Percentiles rank a stretch among this genome's conserved stretches.
Conservation (phyloP, 1,140 invertebrate genomes). For the Zaprionus vittiger region DNA sequence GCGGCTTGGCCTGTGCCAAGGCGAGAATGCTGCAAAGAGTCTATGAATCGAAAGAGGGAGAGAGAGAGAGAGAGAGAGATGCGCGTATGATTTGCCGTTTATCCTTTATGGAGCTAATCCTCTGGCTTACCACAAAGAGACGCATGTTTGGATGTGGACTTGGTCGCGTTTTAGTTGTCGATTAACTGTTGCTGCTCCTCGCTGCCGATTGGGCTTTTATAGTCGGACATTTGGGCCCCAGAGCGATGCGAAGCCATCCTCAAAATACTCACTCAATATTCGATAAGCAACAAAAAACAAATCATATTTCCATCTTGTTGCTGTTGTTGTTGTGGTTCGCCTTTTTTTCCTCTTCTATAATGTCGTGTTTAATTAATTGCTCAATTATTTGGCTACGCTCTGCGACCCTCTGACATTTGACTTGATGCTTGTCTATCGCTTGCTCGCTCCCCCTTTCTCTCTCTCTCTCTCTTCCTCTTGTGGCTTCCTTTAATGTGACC, state of each 20-base stretch:
- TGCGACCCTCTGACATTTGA: slow-evolving; percentile 79
- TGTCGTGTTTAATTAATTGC: slow-evolving; percentile 75
- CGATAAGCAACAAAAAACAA: slow-evolving; percentile 23
- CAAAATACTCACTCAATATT: slow-evolving; percentile 34
- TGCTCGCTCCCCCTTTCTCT: slow-evolving; percentile 17
- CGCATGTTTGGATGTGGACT: slow-evolving; percentile 59
- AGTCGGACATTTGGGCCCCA: slow-evolving; percentile 48
- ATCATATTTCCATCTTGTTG: slow-evolving; percentile 58
- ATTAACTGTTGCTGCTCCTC: slow-evolving; percentile 70
- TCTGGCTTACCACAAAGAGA: slow-evolving; percentile 73
- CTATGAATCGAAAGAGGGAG: slow-evolving; percentile 29
- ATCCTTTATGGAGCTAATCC: slow-evolving; percentile 11
- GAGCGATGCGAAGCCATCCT: slow-evolving; percentile 37
- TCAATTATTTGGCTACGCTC: slow-evolving; percentile 70
- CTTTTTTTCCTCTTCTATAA: slow-evolving; percentile 48
- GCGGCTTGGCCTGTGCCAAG: slow-evolving; percentile 70
- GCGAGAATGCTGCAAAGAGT: slow-evolving; percentile 62
- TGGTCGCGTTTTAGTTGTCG: slow-evolving; percentile 66
- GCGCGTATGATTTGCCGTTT: not conserved
- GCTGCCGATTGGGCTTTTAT: slow-evolving; percentile 68
- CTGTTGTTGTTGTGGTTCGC: slow-evolving; percentile 24
- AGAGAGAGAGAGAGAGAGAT: slow-evolving; percentile 6
- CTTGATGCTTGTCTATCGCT: slow-evolving; percentile 33
- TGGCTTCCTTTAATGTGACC: slow-evolving; percentile 73
- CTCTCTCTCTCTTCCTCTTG: not conserved